Evolutionary conservation across 1,140 invertebrate genomes (phyloP), one percentile per base, ranked within the genome.

Genomic region (Cyrtorhinus lividipennis): DNA sequence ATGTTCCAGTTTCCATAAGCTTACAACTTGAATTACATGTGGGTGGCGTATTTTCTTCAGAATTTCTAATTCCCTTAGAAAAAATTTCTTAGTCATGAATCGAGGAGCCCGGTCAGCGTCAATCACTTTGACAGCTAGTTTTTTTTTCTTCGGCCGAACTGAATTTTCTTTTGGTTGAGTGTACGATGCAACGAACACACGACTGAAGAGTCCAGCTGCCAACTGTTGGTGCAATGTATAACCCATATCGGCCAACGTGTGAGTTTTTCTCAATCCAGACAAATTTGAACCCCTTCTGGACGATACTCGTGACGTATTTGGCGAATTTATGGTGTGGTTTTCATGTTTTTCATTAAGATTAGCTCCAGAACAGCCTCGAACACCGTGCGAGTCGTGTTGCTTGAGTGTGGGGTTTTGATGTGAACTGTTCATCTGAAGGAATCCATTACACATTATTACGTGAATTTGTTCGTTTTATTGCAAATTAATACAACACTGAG

Each of bases 41-140:
- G 85, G 85, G 69, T 88, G 85, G 68, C 83, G 81, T 8, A 90
- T 68, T 67, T 83, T 79, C 20, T 80, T 76, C 13, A 86, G 71
- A 15, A 87, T 81, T 46, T 85, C 80, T 5, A 89, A 73, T 72
- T 90, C 87, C 24, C 87, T 74, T 0, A 85, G 85, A 38, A 89
- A 73, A 72, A 90, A 89, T 71, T 87, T 84, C 18, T 53, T 38
- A 15, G 30, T 8, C 5, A 38, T 8, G 5, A 8, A 84, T 67
- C 81, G 80, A 0, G 85, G 82, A 0, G 84, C 83, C 65, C 80
- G 79, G 1, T 76, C 71, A 0, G 81, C 80, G 69, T 88, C 83
- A 20, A 53, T 53, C 3, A 53, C 18, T 53, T 53, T 53, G 5
- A 22, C 48, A 5, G 48, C 48, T 22, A 53, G 20, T 5, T 53